Conservation (phyloP, 2,888 invertebrate species). For the Terebella lapidaria region DNA sequence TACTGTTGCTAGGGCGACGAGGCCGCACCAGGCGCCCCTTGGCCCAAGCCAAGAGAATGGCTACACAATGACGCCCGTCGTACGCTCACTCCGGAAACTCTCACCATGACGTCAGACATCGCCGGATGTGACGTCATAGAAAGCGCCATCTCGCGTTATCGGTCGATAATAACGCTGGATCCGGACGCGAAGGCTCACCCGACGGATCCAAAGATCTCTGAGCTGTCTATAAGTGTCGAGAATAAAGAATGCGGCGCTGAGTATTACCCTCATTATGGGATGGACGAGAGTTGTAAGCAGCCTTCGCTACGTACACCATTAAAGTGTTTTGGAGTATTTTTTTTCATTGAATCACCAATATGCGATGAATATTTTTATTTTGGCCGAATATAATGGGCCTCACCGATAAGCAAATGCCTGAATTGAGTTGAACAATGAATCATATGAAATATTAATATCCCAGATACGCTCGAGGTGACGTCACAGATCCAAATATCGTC, state of each 20-base stretch:
- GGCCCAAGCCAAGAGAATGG: constrained; percentile 39
- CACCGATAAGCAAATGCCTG: too few relatives aligned
- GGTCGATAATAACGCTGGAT: constrained; percentile 16
- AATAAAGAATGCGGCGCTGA: background rate
- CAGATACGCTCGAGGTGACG: too few relatives aligned
- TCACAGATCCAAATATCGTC: too few relatives aligned
- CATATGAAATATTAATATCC: too few relatives aligned
- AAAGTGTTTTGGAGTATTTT: too few relatives aligned
- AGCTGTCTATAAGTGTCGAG: constrained; percentile 1
- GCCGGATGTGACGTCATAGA: constrained; percentile 38
- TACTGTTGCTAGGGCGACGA: constrained; percentile 30
- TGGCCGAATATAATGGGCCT: too few relatives aligned
- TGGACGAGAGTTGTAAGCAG: background rate
- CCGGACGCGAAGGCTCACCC: background rate
- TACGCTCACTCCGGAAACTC: constrained; percentile 28
- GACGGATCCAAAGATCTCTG: background rate
- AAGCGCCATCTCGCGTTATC: constrained; percentile 34
- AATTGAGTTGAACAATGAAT: too few relatives aligned
- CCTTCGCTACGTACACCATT: too few relatives aligned
- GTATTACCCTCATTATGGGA: background rate
- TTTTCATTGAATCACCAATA: too few relatives aligned
- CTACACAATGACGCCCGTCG: constrained; percentile 14
- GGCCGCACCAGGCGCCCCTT: constrained; percentile 41
- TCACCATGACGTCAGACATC: constrained; percentile 27
- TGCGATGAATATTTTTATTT: too few relatives aligned